These are phyloP conservation scores for Entomyzon cyanotis DNA, from an alignment of 2,113 vertebrate species.

Conservation along the genomic window DNA sequence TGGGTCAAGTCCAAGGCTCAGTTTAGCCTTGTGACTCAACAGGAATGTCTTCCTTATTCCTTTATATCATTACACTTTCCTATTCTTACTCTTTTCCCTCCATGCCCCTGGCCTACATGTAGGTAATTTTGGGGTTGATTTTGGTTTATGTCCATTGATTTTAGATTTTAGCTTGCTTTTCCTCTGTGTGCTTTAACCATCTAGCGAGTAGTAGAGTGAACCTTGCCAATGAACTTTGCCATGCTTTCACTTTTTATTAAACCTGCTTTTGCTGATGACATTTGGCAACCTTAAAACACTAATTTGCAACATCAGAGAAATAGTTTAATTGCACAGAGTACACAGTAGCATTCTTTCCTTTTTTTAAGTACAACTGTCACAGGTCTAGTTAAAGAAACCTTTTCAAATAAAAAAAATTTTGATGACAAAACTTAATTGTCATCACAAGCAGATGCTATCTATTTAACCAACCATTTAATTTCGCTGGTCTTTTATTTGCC, in stretches of 20 bases:
- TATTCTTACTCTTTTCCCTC: background rate
- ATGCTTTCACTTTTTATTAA: background rate
- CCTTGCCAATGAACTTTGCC: background rate
- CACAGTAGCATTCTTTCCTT: background rate
- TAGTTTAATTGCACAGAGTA: background rate
- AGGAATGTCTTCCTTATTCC: background rate
- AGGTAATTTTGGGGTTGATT: background rate
- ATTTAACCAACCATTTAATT: background rate
- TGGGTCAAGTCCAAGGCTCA: background rate
- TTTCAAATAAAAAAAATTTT: background rate
- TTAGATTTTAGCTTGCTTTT: background rate
- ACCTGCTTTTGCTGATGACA: background rate
- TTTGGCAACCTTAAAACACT: background rate
- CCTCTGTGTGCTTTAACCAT: background rate
- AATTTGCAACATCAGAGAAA: background rate
- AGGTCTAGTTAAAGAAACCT: background rate
- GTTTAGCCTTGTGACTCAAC: background rate
- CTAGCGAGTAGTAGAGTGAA: background rate
- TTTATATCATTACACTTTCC: background rate
- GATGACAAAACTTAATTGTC: background rate
- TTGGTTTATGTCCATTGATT: background rate
- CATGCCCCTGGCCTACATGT: accelerated
- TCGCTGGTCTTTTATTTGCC: background rate
- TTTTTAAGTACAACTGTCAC: background rate
- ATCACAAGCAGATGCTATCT: background rate